Evolutionary conservation across 2,797 vertebrate species (phyloP), one percentile per base, ranked within the genome.

Genomic region (Lagorchestes hirsutus): DNA sequence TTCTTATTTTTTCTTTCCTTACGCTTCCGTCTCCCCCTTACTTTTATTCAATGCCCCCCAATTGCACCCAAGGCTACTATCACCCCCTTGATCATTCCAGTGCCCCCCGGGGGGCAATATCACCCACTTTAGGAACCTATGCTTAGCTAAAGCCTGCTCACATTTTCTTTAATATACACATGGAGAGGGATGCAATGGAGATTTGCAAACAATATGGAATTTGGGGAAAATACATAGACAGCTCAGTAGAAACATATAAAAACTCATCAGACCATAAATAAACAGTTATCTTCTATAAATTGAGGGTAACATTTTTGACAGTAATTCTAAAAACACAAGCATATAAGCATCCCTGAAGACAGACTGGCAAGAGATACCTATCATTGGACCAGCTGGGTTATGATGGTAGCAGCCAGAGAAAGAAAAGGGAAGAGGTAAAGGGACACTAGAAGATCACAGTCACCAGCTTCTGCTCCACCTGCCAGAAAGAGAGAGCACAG

Each of bases 381-480:
- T n/a, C 2, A n/a, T 5, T 12, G 27, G 1, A 18, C 1, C 16
- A n/a, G 14, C 5, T 6, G 5, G 34, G 62, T n/a, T 14, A 18
- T 67, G 29, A 10, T 62, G 18, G 29, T 29, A 67, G 62, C 5
- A n/a, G 34, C 34, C 62, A 74, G 34, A 74, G 62, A 74, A 74
- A 74, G 14, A 46, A 46, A 3, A 46, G 2, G 46, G 46, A 46
- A 46, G 46, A 46, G 46, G 46, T 46, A 46, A 46, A 46, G 46
- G 46, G 46, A 46, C 46, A 46, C 18, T 16, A 40, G 34, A 74
- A 74, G n/a, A 18, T 40, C n/a, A 40, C 5, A 74, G 34, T 0
- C 5, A 74, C 34, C 34, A n/a, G 1, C 62, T 18, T n/a, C 34
- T 74, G 0, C 58, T 59, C 29, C 12, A 10, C 29, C 29, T 62